A percentile compares a stretch with the other conserved stretches of the same genome.
These are phyloP conservation scores for Coreius guichenoti DNA, from an alignment of 2,797 vertebrate genomes.

Conservation along the genomic window DNA sequence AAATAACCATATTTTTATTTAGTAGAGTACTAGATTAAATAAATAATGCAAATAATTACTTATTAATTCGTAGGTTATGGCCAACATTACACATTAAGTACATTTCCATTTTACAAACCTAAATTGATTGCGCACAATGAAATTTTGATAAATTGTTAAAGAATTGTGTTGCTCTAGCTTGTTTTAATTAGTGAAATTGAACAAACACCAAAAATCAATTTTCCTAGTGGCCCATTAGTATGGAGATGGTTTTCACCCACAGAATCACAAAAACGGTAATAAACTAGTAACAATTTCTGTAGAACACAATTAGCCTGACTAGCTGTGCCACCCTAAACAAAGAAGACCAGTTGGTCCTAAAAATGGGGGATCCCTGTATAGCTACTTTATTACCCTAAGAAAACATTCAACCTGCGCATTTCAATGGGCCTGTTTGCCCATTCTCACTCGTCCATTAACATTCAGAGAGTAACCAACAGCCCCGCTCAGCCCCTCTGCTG, in stretches of 20 bases:
- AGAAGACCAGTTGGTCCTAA: slow-evolving; percentile 66
- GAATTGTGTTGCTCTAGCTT: background rate
- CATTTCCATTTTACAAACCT: background rate
- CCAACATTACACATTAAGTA: background rate
- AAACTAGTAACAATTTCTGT: slow-evolving; percentile 33
- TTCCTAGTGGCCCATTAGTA: background rate
- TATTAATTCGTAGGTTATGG: background rate
- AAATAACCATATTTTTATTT: background rate
- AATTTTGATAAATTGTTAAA: background rate
- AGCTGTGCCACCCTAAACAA: slow-evolving; percentile 50
- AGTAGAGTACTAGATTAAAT: background rate
- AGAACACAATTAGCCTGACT: slow-evolving; percentile 39
- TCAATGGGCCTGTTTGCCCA: slow-evolving; percentile 81
- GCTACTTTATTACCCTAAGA: slow-evolving; percentile 81
- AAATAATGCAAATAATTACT: background rate
- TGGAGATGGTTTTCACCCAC: background rate
- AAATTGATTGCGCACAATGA: background rate
- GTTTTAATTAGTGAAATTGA: background rate
- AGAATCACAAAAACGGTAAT: slow-evolving; percentile 23
- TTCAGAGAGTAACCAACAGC: slow-evolving; percentile 72
- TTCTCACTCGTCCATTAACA: slow-evolving; percentile 79
- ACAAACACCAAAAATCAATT: background rate
- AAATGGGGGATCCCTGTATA: slow-evolving; percentile 72
- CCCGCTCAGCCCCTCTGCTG: slow-evolving; percentile 54
- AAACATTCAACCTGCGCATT: slow-evolving; percentile 80